phyloP scores from a whole-genome alignment of 2,888 invertebrate genomes.

The Saturnia japonica region DNA sequence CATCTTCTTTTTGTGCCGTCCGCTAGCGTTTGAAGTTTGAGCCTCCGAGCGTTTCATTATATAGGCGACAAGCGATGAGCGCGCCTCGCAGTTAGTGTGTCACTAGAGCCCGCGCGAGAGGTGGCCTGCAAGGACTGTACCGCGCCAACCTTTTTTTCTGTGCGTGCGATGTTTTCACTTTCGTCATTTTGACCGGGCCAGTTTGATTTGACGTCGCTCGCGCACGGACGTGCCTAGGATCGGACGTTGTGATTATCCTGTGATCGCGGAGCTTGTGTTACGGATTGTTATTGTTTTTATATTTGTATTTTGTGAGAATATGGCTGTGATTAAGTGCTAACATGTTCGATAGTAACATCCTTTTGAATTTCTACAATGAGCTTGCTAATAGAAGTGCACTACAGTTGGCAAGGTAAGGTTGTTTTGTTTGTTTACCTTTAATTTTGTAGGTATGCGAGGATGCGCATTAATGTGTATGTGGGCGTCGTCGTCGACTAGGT shows the following conservation, averaged over 20 bases:
- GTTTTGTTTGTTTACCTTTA: conserved; percentile 69
- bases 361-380: conserved; percentile 80
- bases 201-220: conserved; percentile 80
- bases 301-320: conserved; percentile 62
- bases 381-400: conserved; percentile 79
- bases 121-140: conserved; percentile 79
- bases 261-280: conserved; percentile 67
- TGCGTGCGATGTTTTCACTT: conserved; percentile 82
- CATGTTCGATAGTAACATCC: conserved; percentile 78
- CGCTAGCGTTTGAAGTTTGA: conserved; percentile 72
- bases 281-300: conserved; percentile 71
- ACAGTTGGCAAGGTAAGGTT: conserved; percentile 79
- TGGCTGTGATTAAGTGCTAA: conserved; percentile 81
- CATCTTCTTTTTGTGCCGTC: conserved; percentile 79
- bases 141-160: conserved; percentile 79
- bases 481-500: conserved; percentile 36
- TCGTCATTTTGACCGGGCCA: conserved; percentile 82
- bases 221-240: conserved; percentile 79
- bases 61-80: conserved; percentile 78
- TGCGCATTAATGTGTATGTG: conserved; percentile 45
- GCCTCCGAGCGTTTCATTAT: conserved; percentile 75
- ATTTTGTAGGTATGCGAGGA: conserved; percentile 50
- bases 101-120: conserved; percentile 79
- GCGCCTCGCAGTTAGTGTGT: conserved; percentile 79
- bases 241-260: conserved; percentile 76